Base-by-base conservation (phyloP, 2,888 invertebrate genomes). In the Sinopyrophorus schimmeli region DNA sequence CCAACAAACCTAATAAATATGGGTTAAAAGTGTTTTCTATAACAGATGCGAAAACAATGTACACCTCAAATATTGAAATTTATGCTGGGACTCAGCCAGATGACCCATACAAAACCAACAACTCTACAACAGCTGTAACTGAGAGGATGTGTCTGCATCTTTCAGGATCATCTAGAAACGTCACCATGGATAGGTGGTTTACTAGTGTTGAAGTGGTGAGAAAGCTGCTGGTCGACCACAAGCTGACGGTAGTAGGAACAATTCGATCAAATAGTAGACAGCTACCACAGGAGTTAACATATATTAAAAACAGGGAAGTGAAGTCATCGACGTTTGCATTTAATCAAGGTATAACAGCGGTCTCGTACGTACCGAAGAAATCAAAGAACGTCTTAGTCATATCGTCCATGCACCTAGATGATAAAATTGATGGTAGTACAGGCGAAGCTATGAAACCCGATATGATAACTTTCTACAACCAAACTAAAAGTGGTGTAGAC, bases 21-120 rank as follows among this genome's bases (percentile, higher is more conserved):
- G 42, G 48, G 1, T 30, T 54, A 12, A 51, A 56, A 46, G 23
- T 51, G 2, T 41, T 44, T 40, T 35, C 41, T 9, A 9, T 42
- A 20, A 46, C 46, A 1, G 54, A 58, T 39, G 48, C 47, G 6
- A 49, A n/a, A 35, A 54, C 47, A 6, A 53, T 49, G 37, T 58
- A 52, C 16, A 48, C 37, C 1, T 42, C 23, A 3, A 31, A 54
- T 40, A 23, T 55, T 30, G 54, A 56, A 46, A 44, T 52, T 9
- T 54, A 48, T 23, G 21, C 26, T 7, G 53, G 44, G 5, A 7
- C 7, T 6, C 47, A 50, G 34, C 49, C 54, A 3, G 39, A 49
- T 14, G 47, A 44, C 14, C 54, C 54, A 2, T 55, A 23, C 16
- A 18, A 18, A 21, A 15, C 10, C 18, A 46, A 38, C n/a, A 38